Conservation (phyloP, 2,113 vertebrate genomes). For the Oenanthe melanoleuca region DNA sequence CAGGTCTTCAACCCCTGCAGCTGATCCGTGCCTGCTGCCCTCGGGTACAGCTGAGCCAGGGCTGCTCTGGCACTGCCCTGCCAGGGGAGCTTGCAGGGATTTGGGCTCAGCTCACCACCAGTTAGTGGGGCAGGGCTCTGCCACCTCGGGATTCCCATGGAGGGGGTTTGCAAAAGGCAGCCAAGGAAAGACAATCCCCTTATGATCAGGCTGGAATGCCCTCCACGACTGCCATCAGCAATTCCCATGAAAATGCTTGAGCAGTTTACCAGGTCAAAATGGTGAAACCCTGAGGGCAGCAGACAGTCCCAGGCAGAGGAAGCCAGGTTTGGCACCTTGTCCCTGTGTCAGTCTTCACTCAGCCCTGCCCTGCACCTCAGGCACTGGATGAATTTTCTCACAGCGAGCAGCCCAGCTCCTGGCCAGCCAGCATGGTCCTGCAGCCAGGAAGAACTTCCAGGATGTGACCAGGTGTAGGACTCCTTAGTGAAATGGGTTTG, state of each 20-base stretch:
- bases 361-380: not conserved
- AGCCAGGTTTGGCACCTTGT: not conserved
- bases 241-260: not conserved
- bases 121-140: not conserved
- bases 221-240: not conserved
- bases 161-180: not conserved
- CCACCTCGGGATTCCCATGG: not conserved
- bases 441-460: not conserved
- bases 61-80: fast-evolving
- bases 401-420: fast-evolving
- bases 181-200: not conserved
- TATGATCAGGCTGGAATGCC: not conserved
- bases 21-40: not conserved
- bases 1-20: not conserved
- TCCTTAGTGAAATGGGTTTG: not conserved
- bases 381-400: not conserved
- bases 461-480: not conserved
- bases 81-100: fast-evolving
- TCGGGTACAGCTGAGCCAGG: fast-evolving
- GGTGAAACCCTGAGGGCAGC: not conserved
- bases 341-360: not conserved
- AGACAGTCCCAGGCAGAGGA: not conserved
- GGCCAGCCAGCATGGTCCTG: no score
- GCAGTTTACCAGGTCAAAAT: not conserved
- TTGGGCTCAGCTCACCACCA: not conserved